Evolutionary conservation across 2,113 vertebrate genomes (phyloP).

Genomic region (Acanthisitta chloris): DNA sequence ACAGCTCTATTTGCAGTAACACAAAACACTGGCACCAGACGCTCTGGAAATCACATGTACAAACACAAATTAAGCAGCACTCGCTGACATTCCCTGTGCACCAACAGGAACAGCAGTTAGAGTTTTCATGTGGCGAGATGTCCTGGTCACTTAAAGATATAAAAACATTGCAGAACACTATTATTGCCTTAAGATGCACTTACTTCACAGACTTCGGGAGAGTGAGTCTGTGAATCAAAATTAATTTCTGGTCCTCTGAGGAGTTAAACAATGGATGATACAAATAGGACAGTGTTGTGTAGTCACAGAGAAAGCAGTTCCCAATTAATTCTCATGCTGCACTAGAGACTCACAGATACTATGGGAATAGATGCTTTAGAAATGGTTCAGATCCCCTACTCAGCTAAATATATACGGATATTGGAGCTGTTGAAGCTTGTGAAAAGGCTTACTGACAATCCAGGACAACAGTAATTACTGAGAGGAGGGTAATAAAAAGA

Average conservation of each 20-base stretch:
- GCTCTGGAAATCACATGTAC: neutral
- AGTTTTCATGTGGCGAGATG: neutral
- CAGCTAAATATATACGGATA: neutral
- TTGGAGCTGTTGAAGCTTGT: neutral
- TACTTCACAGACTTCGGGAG: neutral
- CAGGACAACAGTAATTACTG: neutral
- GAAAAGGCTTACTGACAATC: neutral
- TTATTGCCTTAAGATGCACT: neutral
- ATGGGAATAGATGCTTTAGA: neutral
- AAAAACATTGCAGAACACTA: neutral
- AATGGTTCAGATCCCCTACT: neutral
- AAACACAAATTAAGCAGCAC: neutral
- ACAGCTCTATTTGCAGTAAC: neutral
- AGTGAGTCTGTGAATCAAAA: neutral
- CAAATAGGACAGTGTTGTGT: neutral
- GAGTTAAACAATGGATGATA: constrained; percentile 9
- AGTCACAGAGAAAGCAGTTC: neutral
- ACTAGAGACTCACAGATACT: neutral
- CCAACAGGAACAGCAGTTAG: neutral
- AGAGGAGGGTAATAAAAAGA: neutral
- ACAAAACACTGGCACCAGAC: neutral
- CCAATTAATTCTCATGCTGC: neutral
- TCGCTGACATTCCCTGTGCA: neutral
- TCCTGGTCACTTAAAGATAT: neutral
- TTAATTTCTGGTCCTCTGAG: neutral